A percentile compares a stretch with the other conserved stretches of the same genome.
Evolutionary conservation across 2,888 invertebrate species (phyloP).

Genomic region (Drosophila mettleri): DNA sequence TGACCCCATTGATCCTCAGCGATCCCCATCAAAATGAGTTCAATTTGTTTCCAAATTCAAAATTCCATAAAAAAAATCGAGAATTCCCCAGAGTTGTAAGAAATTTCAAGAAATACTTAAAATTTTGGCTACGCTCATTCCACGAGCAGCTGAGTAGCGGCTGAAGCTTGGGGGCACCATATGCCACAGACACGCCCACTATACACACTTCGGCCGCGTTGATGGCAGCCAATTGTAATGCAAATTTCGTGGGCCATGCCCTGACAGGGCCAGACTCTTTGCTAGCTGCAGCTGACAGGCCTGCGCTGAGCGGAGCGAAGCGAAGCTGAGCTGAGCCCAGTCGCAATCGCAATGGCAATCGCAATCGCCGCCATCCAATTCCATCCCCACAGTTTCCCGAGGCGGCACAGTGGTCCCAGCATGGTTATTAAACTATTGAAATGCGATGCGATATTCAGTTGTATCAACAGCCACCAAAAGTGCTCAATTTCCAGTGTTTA

Average conservation of each 20-base stretch:
- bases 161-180: conserved; percentile 28
- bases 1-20: too few relatives aligned
- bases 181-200: conserved; percentile 50
- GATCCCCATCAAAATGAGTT: too few relatives aligned
- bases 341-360: conserved; percentile 14
- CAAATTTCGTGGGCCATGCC: conserved; percentile 49
- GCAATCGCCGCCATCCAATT: conserved; percentile 9
- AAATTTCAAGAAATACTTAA: background rate
- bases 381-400: background rate
- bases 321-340: conserved; percentile 16
- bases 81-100: too few relatives aligned
- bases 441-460: background rate
- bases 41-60: background rate
- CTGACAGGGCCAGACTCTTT: conserved; percentile 41
- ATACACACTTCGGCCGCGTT: conserved; percentile 14
- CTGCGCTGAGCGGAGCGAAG: conserved; percentile 20
- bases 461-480: background rate
- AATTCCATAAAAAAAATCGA: too few relatives aligned
- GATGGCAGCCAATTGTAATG: conserved; percentile 45
- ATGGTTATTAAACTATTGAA: background rate
- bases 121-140: background rate
- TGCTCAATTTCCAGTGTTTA: too few relatives aligned
- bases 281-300: conserved; percentile 65
- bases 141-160: background rate
- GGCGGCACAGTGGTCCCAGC: conserved; percentile 2